These are phyloP conservation scores for Sciaenops ocellatus DNA, from an alignment of 2,797 vertebrate genomes.

Conservation along the genomic window DNA sequence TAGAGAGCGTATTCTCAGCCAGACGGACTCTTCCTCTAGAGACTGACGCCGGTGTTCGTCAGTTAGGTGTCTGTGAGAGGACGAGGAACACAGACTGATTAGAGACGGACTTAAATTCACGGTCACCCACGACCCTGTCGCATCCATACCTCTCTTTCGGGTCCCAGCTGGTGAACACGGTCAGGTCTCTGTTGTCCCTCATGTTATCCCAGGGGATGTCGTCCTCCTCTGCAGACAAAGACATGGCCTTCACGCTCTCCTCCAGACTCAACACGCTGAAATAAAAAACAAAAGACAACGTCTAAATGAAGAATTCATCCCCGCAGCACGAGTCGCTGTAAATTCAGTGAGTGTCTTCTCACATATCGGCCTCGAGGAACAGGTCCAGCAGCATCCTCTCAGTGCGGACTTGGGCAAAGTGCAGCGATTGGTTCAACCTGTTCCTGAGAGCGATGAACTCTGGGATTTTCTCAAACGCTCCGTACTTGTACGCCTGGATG, in stretches of 20 bases:
- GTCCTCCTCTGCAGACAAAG: constrained; percentile 95
- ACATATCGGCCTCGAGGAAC: constrained; percentile 97
- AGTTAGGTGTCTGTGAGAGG: constrained; percentile 85
- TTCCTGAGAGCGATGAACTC: constrained; percentile 98
- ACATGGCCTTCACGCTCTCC: constrained; percentile 97
- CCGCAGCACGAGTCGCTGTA: rapidly evolving
- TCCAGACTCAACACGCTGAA: constrained; percentile 88
- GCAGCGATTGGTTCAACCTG: constrained; percentile 96
- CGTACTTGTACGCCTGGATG: constrained; percentile 99
- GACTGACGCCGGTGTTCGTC: constrained; percentile 91
- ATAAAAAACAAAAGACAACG: constrained; percentile 6
- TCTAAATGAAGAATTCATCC: background rate
- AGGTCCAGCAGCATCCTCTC: constrained; percentile 97
- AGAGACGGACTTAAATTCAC: no score
- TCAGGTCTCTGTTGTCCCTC: constrained; percentile 97
- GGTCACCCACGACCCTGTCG: no score
- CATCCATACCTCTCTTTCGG: constrained; percentile 88
- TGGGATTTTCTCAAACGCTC: constrained; percentile 99
- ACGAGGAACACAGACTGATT: background rate
- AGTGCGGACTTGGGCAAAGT: constrained; percentile 97
- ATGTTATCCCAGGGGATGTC: constrained; percentile 96
- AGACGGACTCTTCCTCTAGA: constrained; percentile 92
- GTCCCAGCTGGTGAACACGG: constrained; percentile 95
- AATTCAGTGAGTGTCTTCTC: constrained; percentile 65
- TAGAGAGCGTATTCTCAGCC: constrained; percentile 93